Base-by-base conservation (phyloP, 2,797 vertebrate genomes). In the Pampus argenteus region DNA sequence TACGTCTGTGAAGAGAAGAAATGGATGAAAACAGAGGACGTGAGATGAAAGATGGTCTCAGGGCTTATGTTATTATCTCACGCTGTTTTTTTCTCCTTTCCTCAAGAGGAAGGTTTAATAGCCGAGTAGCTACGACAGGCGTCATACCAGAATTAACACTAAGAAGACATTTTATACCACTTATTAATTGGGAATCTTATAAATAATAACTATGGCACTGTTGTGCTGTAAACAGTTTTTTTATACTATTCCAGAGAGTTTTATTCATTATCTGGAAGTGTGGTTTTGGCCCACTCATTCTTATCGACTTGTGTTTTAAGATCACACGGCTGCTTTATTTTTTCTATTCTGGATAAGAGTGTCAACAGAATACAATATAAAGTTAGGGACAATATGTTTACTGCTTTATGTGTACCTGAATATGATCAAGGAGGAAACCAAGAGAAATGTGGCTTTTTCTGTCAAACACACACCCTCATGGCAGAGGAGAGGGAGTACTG, bases 31-130 rank as follows among this genome's bases (percentile, higher is more conserved):
- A 73, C 64, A 61, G 71, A 75, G 66, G 74, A 80, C 54, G 75
- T 29, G 14, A 83, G 88, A 89, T 90, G 86, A 88, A 83, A 89
- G 88, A 92, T 91, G 59, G 65, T 86, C 83, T 86, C 17, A 50
- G 50, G 79, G 91, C 86, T 91, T 88, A 89, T 86, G 90, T 90
- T 89, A 90, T 91, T 88, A 90, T 89, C 89, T 79, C 74, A 74
- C 1, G 22, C 77, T 58, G 62, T 38, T 69, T 76, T 77, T 58
- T 67, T 20, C 54, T 61, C 14, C 22, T 44, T 74, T 66, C 65
- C 74, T 81, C 78, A 69, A 66, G 78, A 85, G 76, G 81, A 72
- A 58, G 58, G 70, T 87, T 80, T 89, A 87, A 87, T 89, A 86
- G 74, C 82, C 48, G 76, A 49, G 69, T 71, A 62, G 66, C 76